Evolutionary conservation across 92 coral and sea anemone genomes (phyloP), one percentile per base, ranked within the genome.

Genomic region (Paragorgia papillata): DNA sequence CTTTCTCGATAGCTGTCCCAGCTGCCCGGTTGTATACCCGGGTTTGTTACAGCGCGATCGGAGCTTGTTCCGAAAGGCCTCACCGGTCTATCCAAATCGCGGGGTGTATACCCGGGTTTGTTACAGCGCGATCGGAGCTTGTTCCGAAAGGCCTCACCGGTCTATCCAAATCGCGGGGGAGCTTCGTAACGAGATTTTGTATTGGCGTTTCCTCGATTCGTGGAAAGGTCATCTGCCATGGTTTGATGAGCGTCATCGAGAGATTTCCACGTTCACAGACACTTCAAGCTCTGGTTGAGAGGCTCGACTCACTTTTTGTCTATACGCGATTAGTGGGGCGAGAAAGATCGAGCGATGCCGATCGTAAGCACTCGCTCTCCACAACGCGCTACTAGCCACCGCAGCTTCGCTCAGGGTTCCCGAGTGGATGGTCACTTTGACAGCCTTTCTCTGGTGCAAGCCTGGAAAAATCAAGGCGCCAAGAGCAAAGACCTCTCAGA

Each of bases 251-350:
- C 44, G 82, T 18, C 90, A 85, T 62, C 81, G 60, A 8, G 83
- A 67, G 26, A 58, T 83, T 41, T 14, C 61, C 58, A 77, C 73
- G 28, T 83, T 18, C 62, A 68, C 88, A 56, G 84, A 85, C 62
- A 90, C 93, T 1, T 89, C 84, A 30, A 70, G 82, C 62, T 76
- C 84, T n/a, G 89, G 86, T 8, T 84, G 89, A 82, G 86, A 82
- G 29, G 89, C 79, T 40, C 61, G 70, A 86, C 71, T 13, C 64
- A 67, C 17, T 73, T 84, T 33, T 20, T 75, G 30, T 24, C 43
- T 18, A 43, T 82, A 44, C 87, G 85, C 44, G 87, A 73, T 74
- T 85, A 70, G 74, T 88, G 86, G 89, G 30, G 55, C 30, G 60
- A 40, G 43, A 41, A 33, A 32, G 79, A 81, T 3, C 29, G 49